These are phyloP conservation scores for Ifrita kowaldi DNA, from an alignment of 2,113 vertebrate species.

Conservation along the genomic window DNA sequence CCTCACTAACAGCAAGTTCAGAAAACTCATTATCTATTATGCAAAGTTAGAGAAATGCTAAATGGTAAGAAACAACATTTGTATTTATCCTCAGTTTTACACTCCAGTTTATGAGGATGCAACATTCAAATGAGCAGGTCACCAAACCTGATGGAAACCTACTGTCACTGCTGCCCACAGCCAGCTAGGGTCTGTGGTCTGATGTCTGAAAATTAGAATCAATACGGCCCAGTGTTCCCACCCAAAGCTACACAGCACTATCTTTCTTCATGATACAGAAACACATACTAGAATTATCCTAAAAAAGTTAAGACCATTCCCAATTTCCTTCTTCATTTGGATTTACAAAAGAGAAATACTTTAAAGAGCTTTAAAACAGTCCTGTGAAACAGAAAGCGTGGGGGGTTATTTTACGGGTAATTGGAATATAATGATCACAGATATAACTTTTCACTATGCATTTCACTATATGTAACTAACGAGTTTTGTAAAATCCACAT, in stretches of 20 bases:
- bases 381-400: neutral
- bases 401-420: neutral
- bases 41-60: neutral
- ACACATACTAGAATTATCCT: neutral
- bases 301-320: neutral
- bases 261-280: neutral
- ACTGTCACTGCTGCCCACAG: neutral
- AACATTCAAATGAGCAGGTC: neutral
- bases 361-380: neutral
- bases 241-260: neutral
- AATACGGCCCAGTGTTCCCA: neutral
- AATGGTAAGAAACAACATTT: neutral
- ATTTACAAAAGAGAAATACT: neutral
- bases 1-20: neutral
- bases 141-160: neutral
- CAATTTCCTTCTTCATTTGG: rapidly evolving
- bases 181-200: neutral
- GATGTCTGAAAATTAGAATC: neutral
- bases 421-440: neutral
- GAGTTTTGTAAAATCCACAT: neutral
- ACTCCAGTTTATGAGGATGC: neutral
- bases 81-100: neutral
- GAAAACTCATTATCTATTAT: neutral
- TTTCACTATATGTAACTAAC: neutral
- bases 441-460: neutral